A percentile compares a stretch with the other conserved stretches of the same genome.
Evolutionary conservation across 2,797 vertebrate species (phyloP).

Genomic region (Pipistrellus pipistrellus): DNA sequence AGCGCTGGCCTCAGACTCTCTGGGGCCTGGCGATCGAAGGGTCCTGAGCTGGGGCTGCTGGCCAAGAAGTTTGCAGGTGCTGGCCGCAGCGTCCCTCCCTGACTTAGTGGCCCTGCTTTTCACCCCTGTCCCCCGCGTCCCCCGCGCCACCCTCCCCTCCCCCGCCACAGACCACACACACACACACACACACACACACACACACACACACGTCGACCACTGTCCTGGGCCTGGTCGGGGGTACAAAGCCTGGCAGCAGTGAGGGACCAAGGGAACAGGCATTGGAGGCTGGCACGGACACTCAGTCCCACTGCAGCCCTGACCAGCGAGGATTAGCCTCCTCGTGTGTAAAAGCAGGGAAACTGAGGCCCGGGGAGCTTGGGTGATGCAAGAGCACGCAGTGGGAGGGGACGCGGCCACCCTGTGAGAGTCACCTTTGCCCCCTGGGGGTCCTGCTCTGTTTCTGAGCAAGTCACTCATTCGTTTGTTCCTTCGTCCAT

Average conservation of each 20-base stretch:
- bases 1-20: neutral
- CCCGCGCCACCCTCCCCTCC: fast-evolving
- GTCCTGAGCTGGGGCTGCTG: neutral
- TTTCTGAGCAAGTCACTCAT: fast-evolving
- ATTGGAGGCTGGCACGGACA: fast-evolving
- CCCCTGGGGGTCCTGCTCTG: too few relatives aligned
- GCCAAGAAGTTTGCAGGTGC: neutral
- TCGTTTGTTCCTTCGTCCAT: fast-evolving
- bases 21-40: neutral
- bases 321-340: neutral
- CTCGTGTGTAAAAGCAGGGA: too few relatives aligned
- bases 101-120: neutral
- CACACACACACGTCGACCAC: neutral
- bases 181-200: too few relatives aligned
- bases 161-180: fast-evolving
- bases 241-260: neutral
- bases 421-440: neutral
- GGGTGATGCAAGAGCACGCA: too few relatives aligned
- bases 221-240: neutral
- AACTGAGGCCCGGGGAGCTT: too few relatives aligned
- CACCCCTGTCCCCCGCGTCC: fast-evolving
- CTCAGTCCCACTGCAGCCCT: neutral
- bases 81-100: too few relatives aligned
- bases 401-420: too few relatives aligned
- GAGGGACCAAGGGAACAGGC: neutral